These are phyloP conservation scores for Eulemur rubriventer DNA, from an alignment of 2,797 vertebrate species.

Conservation along the genomic window DNA sequence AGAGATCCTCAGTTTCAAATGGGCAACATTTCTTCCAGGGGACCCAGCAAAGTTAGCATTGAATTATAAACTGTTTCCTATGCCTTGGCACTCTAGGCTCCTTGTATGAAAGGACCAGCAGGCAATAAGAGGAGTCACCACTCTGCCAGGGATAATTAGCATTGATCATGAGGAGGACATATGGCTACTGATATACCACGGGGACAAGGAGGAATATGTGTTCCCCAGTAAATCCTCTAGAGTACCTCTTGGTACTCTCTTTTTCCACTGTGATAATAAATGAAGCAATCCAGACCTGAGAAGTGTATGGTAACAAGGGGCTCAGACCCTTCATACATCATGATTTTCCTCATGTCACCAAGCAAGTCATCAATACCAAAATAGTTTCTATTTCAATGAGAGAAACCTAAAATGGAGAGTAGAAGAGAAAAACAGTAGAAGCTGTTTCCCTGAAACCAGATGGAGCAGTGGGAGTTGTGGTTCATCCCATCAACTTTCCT, in stretches of 20 bases:
- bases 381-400: neutral
- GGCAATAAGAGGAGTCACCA: neutral
- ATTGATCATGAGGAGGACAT: neutral
- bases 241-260: neutral
- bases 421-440: neutral
- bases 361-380: neutral
- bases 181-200: neutral
- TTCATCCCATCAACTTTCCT: neutral
- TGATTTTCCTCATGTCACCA: neutral
- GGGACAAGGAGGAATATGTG: neutral
- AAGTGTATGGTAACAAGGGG: neutral
- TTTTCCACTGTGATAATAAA: neutral
- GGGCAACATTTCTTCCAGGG: neutral
- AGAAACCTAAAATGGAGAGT: neutral
- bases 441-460: neutral
- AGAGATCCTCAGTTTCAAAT: neutral
- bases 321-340: neutral
- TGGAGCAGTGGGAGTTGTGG: neutral
- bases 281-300: neutral
- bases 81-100: neutral
- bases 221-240: neutral
- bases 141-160: neutral
- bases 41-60: neutral
- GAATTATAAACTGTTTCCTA: neutral
- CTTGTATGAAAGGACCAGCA: neutral